A percentile compares a stretch with the other conserved stretches of the same genome.
phyloP scores from a whole-genome alignment of 2,888 invertebrate species.

The Xestia c-nigrum region DNA sequence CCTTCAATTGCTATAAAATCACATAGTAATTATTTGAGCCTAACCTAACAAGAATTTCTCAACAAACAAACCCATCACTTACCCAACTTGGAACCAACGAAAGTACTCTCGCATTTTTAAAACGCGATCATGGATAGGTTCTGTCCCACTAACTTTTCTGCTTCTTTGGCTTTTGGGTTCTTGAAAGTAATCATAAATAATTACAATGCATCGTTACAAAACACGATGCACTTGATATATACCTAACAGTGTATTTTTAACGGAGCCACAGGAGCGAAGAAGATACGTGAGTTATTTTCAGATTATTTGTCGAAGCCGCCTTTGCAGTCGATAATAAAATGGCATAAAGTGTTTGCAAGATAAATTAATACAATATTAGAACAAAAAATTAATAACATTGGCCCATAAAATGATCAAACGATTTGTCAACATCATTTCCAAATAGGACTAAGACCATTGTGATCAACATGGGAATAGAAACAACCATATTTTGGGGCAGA shows the following conservation, averaged over 20 bases:
- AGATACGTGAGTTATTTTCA: not conserved
- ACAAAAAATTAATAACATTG: not conserved
- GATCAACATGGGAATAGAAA: not conserved
- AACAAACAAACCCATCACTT: not conserved
- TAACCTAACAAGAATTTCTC: not conserved
- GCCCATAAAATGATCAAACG: not conserved
- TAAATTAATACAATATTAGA: not conserved
- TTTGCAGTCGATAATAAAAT: not conserved
- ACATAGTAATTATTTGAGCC: not conserved
- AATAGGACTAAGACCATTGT: not conserved
- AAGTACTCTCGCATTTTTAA: not conserved
- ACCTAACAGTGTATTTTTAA: not conserved
- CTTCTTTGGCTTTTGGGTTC: not conserved
- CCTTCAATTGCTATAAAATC: not conserved
- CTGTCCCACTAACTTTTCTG: not conserved
- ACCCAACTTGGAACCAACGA: not conserved
- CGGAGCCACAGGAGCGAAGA: not conserved
- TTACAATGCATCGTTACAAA: not conserved
- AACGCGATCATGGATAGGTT: not conserved
- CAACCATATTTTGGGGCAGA: not conserved
- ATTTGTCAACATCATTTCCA: not conserved
- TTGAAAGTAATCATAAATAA: not conserved
- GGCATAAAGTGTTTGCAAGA: not conserved
- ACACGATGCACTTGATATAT: not conserved
- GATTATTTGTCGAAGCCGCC: not conserved